A percentile compares a stretch with the other conserved stretches of the same genome.
phyloP scores from a whole-genome alignment of 2,888 invertebrate genomes.

The Synanthedon vespiformis region DNA sequence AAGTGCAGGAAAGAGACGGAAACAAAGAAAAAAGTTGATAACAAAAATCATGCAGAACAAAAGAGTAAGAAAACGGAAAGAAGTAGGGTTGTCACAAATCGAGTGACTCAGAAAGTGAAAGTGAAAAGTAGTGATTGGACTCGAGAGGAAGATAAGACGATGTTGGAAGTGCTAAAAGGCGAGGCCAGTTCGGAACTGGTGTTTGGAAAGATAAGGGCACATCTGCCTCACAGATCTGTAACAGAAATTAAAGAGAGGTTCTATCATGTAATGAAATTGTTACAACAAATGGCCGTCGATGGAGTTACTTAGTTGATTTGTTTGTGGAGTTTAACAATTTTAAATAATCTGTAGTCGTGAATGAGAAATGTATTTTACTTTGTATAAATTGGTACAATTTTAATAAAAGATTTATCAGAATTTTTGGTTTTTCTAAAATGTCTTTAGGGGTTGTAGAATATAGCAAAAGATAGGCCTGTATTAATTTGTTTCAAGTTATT shows the following conservation, averaged over 20 bases:
- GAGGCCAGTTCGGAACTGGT: constrained; percentile 75
- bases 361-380: constrained; percentile 45
- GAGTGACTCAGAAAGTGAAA: constrained; percentile 12
- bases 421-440: neutral
- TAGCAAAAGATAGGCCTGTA: too few relatives aligned
- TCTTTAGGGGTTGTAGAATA: too few relatives aligned
- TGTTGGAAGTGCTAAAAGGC: constrained; percentile 81
- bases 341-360: constrained; percentile 11
- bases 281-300: constrained; percentile 72
- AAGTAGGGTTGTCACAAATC: constrained; percentile 24
- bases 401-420: neutral
- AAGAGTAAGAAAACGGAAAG: constrained; percentile 22
- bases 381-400: constrained; percentile 32
- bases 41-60: neutral
- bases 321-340: constrained; percentile 4
- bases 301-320: constrained; percentile 45
- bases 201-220: constrained; percentile 66
- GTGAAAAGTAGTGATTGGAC: constrained; percentile 72
- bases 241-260: constrained; percentile 73
- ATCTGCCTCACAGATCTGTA: constrained; percentile 67
- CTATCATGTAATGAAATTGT: constrained; percentile 71
- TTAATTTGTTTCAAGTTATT: too few relatives aligned
- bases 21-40: neutral
- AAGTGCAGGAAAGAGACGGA: constrained; percentile 18
- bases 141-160: constrained; percentile 84